Base-by-base conservation (phyloP, 92 coral and sea anemone species). In the Meandrina meandrites region DNA sequence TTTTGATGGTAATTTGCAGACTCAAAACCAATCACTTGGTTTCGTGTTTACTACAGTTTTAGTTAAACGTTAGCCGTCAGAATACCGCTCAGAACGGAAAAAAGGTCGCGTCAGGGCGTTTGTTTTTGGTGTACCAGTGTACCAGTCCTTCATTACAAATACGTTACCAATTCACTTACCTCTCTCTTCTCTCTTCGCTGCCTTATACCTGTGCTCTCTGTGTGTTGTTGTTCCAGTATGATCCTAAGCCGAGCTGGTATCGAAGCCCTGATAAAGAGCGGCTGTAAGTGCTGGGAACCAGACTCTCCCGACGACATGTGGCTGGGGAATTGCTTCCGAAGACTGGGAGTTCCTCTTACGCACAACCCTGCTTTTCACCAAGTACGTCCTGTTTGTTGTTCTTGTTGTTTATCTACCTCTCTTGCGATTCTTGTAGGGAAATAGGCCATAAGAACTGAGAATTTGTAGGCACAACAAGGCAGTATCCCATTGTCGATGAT, bases 271-370 rank as follows among this genome's bases (percentile, higher is more conserved):
- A 74, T 92, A 60, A 88, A 80, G 31, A 94, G 97, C 78, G 93
- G 90, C 64, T 97, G 99, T 69, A 81, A 78, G 31, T 97, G 99
- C 75, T 90, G 95, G 94, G 82, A 90, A 82, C 91, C 93, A 15
- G 94, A 97, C 80, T 91, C 98, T 6, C 99, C 99, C 6, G 99
- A 97, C 62, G 99, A 97, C 69, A 97, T 97, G 99, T 92, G 98
- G 93, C 96, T 97, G 54, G 99, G 99, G 56, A 90, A 91, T 90
- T 97, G 99, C 84, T 97, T 92, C 84, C 94, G 96, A 35, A 92
- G 89, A 86, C 90, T 97, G 66, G 92, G 89, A 32, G 80, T 97
- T 76, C 97, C 96, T 24, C 79, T 96, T 16, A 94, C 91, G 50
- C 97, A 97, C 88, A 95, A 89, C 67, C 92, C 99, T 7, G 96